These are phyloP conservation scores for Caenorhabditis sp. DNA, from an alignment of 2,888 invertebrate species.

Conservation along the genomic window DNA sequence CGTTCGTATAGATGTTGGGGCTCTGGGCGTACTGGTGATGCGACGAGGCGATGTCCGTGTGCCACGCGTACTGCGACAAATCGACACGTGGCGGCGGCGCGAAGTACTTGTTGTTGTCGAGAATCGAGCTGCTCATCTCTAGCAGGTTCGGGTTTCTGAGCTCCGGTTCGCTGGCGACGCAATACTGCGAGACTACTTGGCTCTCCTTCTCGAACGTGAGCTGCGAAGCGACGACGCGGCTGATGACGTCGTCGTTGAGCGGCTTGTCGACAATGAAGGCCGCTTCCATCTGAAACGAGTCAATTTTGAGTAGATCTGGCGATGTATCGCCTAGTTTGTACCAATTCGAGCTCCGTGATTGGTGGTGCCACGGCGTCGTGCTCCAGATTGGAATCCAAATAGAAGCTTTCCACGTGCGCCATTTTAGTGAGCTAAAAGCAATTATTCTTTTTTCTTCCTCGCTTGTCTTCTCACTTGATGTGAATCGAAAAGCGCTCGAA, in stretches of 20 bases:
- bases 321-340: too few species aligned
- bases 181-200: slow-evolving; percentile 29
- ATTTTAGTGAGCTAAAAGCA: slow-evolving; percentile 17
- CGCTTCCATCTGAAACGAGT: slow-evolving; percentile 10
- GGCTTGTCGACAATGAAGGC: slow-evolving; percentile 22
- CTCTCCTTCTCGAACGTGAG: slow-evolving; percentile 6
- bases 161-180: slow-evolving; percentile 15
- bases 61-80: slow-evolving; percentile 29
- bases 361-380: slow-evolving; percentile 17
- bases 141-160: slow-evolving; percentile 10
- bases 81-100: slow-evolving; percentile 28
- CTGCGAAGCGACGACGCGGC: slow-evolving; percentile 23
- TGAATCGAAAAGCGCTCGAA: slow-evolving; percentile 17
- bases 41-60: slow-evolving; percentile 17
- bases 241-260: slow-evolving; percentile 18
- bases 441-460: not conserved
- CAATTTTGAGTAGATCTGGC: too few species aligned
- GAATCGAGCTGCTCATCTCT: slow-evolving; percentile 38
- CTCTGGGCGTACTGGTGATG: slow-evolving; percentile 43
- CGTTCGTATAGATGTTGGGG: slow-evolving; percentile 43
- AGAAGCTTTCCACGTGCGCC: slow-evolving; percentile 48
- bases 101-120: slow-evolving; percentile 40
- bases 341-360: slow-evolving; percentile 10
- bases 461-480: slow-evolving; percentile 7
- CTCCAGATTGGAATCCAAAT: slow-evolving; percentile 40